Conservation (phyloP, 2,888 invertebrate genomes). For the Netelia inedita region DNA sequence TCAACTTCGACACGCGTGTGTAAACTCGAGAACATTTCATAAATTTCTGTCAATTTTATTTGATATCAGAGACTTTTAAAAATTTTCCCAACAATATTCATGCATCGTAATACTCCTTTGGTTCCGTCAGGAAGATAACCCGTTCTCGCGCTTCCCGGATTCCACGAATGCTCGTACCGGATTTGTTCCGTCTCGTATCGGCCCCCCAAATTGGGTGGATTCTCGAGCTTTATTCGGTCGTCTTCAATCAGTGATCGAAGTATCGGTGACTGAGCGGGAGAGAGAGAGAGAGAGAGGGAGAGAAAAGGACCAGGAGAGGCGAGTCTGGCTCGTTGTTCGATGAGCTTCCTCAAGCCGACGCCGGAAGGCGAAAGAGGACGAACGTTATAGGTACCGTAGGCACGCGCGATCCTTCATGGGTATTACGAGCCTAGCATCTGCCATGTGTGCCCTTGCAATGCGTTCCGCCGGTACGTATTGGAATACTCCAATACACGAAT, state of each 20-base stretch:
- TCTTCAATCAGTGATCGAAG: slow-evolving; percentile 49
- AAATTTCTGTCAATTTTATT: background rate
- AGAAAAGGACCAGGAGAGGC: background rate
- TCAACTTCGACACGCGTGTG: background rate
- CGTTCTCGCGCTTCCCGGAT: background rate
- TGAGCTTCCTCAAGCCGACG: slow-evolving; percentile 6
- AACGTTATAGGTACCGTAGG: slow-evolving; percentile 37
- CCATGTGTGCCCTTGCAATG: slow-evolving; percentile 24
- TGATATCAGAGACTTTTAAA: no score
- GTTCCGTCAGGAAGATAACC: background rate
- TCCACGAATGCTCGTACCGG: background rate
- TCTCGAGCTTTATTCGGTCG: slow-evolving; percentile 63
- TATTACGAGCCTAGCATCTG: slow-evolving; percentile 39
- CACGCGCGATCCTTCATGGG: slow-evolving; percentile 54
- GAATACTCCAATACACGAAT: slow-evolving; percentile 25
- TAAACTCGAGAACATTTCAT: background rate
- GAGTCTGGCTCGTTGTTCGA: slow-evolving; percentile 41
- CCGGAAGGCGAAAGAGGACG: background rate
- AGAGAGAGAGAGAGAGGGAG: background rate
- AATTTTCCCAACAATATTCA: no score
- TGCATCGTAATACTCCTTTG: no score
- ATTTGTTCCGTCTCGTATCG: slow-evolving; percentile 50
- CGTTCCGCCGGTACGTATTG: slow-evolving; percentile 25
- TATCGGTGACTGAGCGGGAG: background rate
- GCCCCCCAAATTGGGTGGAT: slow-evolving; percentile 48